phyloP scores from a whole-genome alignment of 2,113 vertebrate genomes.

The Hypocryptadius cinnamomeus region DNA sequence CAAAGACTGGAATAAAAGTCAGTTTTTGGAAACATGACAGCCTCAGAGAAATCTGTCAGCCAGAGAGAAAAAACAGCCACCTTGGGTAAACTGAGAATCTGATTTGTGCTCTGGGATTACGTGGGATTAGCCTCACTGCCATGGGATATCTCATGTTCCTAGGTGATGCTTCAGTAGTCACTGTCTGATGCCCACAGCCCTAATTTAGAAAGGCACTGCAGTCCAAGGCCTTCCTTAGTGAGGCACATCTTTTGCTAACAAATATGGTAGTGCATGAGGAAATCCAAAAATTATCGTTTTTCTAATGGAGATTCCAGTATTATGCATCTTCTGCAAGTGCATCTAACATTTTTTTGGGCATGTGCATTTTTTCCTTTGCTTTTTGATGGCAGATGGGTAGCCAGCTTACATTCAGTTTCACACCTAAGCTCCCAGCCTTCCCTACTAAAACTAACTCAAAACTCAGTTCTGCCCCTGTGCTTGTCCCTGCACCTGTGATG shows the following conservation, averaged over 20 bases:
- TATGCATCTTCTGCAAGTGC: neutral
- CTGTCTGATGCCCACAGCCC: neutral
- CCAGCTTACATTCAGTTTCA: neutral
- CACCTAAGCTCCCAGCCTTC: neutral
- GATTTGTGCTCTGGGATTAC: neutral
- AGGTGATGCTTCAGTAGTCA: neutral
- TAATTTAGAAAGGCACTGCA: neutral
- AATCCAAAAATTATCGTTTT: neutral
- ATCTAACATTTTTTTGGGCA: neutral
- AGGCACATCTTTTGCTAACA: neutral
- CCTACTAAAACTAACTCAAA: neutral
- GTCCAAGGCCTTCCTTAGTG: neutral
- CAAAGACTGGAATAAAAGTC: neutral
- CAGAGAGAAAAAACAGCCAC: neutral
- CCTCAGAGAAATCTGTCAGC: neutral
- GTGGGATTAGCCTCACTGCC: neutral
- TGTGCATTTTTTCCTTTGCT: neutral
- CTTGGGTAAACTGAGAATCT: neutral
- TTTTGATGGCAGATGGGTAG: neutral
- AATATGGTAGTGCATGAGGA: neutral
- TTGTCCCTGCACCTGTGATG: neutral
- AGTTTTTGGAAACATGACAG: neutral
- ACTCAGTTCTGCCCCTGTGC: accelerated
- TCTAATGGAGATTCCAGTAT: neutral
- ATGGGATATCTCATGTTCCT: neutral